Evolutionary conservation across 2,113 vertebrate species (phyloP).

Genomic region (Pelusios castaneus): DNA sequence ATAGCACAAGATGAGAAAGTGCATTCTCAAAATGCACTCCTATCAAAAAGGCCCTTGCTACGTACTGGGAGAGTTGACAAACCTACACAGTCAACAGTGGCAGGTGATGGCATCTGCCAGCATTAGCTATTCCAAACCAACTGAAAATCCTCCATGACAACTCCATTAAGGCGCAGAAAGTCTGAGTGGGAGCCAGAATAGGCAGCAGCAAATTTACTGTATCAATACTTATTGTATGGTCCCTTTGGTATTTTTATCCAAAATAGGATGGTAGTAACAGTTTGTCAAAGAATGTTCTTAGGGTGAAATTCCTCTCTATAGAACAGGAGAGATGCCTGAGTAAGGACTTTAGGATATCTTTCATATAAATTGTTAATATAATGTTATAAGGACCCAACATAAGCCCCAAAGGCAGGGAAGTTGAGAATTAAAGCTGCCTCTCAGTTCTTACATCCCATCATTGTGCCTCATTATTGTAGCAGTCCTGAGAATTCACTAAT

Average conservation of each 20-base stretch:
- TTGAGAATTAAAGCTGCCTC: constrained; percentile 10
- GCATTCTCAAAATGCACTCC: constrained; percentile 27
- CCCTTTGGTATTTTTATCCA: background rate
- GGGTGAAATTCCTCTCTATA: background rate
- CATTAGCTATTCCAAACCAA: background rate
- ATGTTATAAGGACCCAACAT: background rate
- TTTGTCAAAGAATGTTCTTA: background rate
- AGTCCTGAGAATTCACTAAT: background rate
- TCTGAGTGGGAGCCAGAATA: background rate
- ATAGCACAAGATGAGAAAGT: constrained; percentile 41
- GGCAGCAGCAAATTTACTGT: background rate
- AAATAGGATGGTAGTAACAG: background rate
- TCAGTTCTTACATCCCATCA: background rate
- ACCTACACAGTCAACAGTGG: background rate
- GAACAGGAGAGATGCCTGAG: background rate
- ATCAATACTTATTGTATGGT: accelerated
- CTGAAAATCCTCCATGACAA: background rate
- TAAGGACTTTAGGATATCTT: background rate
- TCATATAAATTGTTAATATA: constrained; percentile 22
- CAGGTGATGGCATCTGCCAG: constrained; percentile 30
- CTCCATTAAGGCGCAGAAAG: background rate
- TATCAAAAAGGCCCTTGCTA: constrained; percentile 26
- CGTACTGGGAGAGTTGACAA: background rate
- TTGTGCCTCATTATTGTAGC: background rate
- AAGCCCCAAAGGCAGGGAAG: background rate